Evolutionary conservation across 2,888 invertebrate species (phyloP), one percentile per base, ranked within the genome.

Genomic region (Tetropium fuscum): DNA sequence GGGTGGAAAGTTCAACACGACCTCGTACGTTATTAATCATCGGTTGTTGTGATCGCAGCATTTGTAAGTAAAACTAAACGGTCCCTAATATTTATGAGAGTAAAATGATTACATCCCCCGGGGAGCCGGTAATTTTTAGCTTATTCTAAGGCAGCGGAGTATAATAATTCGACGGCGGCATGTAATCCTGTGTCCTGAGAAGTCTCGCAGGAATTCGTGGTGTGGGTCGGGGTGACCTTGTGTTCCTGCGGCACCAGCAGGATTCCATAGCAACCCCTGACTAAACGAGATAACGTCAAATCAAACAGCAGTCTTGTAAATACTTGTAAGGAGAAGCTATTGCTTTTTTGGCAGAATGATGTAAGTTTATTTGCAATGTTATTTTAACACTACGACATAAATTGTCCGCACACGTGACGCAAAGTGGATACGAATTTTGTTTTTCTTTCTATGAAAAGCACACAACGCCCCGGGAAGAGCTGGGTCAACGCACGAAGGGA

Each of bases 261-360:
- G 70, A 69, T 68, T 70, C 69, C 72, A 73, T 74, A 71, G 72
- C 72, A 72, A 72, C 41, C 71, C 71, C 71, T 68, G 69, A 66
- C 69, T 70, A 56, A 67, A 69, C 67, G 70, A 71, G 71, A 73
- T 72, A 72, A 69, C 69, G 68, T 68, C 65, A 64, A 68, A 60
- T 60, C 64, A 64, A 66, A 70, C 68, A 64, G 61, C 62, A 47
- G 58, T 57, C 55, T 43, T 59, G 59, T 49, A 64, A 68, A 68
- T 63, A 57, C 60, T 63, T 40, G 51, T 56, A 59, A 61, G 44
- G 49, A 56, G 38, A 64, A 53, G 32, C 48, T 53, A 55, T 55
- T 47, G 40, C 53, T 51, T 58, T 60, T 58, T 64, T 55, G 53
- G 36, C 34, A 16, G 43, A 51, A 51, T 45, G 22, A 57, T 41